These are phyloP conservation scores for Amphiprion percula DNA, from an alignment of 2,113 vertebrate species.

Conservation along the genomic window DNA sequence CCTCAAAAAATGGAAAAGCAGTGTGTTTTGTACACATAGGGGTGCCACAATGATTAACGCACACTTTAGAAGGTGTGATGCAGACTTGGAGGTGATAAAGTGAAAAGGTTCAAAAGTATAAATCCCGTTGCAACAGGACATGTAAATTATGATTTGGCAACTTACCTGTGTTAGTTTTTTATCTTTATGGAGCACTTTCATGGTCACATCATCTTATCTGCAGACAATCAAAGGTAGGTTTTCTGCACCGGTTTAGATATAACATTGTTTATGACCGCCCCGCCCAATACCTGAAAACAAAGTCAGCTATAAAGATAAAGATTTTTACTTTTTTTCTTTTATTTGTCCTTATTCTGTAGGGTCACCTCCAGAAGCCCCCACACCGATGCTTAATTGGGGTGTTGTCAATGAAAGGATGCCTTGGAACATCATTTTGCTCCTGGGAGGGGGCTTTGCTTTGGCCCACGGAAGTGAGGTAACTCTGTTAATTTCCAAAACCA, in stretches of 20 bases:
- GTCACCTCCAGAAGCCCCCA: constrained; percentile 61
- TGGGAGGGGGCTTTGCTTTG: constrained; percentile 90
- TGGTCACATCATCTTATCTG: constrained; percentile 7
- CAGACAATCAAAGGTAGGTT: constrained; percentile 3
- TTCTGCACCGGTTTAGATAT: background rate
- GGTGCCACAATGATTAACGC: constrained; percentile 66
- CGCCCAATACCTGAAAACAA: background rate
- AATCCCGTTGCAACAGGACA: constrained; percentile 8
- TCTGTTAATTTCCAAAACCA: background rate
- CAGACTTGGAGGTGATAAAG: constrained; percentile 49
- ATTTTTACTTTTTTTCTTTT: background rate
- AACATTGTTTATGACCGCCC: background rate
- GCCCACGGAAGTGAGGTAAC: constrained; percentile 90
- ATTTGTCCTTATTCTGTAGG: constrained; percentile 35
- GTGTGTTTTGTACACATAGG: constrained; percentile 72
- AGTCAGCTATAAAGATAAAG: background rate
- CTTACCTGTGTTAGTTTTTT: background rate
- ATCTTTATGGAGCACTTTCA: constrained; percentile 14
- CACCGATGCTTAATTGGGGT: constrained; percentile 86
- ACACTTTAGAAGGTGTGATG: constrained; percentile 19
- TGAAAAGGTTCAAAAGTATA: constrained; percentile 1
- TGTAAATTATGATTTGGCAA: background rate
- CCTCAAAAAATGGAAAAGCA: constrained; percentile 26
- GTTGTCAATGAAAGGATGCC: constrained; percentile 87
- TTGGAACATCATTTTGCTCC: constrained; percentile 88